Evolutionary conservation across 2,797 vertebrate genomes (phyloP), one percentile per base, ranked within the genome.

Genomic region (Echiichthys vipera): DNA sequence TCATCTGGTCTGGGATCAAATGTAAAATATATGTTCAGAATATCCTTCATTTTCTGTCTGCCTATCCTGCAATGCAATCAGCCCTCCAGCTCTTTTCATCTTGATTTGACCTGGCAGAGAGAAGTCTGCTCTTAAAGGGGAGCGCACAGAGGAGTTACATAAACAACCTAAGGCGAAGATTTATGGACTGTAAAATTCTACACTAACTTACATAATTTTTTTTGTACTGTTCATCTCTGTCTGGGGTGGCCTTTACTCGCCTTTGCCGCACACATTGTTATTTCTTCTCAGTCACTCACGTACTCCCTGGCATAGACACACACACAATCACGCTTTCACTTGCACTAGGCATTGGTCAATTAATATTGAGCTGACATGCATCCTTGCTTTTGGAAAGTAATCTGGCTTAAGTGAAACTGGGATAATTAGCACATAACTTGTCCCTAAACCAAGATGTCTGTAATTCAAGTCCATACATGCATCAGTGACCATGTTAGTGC

Each of bases 301-400:
- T 57, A 13, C 22, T 40, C 62, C 37, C 24, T 50, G 56, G 61
- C 32, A 42, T 20, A 34, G 8, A 9, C 36, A 39, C 18, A 15
- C 46, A 49, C 24, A 27, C 29, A 54, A 10, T 10, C 20, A 22
- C 45, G 39, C 14, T 29, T 22, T 39, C 29, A 42, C 50, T 62
- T 20, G 25, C 50, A 50, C 36, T 24, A 22, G 55, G 49, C 27
- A 25, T n/a, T 14, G 27, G 54, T 62, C 70, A 62, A 68, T 81
- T 76, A 62, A 70, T 84, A 78, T 39, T 17, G 71, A 74, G 51
- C 78, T 77, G 72, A 58, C 65, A 79, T 66, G 78, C 78, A 72
- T 65, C 69, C 51, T 51, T 59, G 77, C 67, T 55, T 73, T 71
- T 68, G 61, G 43, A 70, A 75, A 76, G 69, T 77, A 65, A 80